phyloP scores from a whole-genome alignment of 2,113 vertebrate genomes.

The Hylia prasina region DNA sequence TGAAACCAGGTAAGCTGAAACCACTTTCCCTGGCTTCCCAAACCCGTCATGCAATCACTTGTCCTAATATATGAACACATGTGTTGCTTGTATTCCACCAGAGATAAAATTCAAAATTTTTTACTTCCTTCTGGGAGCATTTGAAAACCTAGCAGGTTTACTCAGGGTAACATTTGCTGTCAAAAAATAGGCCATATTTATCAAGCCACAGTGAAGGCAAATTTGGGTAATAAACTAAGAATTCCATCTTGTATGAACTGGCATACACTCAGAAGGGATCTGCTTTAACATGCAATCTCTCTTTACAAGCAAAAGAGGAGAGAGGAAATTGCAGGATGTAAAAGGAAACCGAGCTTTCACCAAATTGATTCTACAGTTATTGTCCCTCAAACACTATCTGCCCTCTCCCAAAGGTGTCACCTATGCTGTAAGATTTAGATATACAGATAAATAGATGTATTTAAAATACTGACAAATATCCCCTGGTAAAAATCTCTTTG shows the following conservation, averaged over 20 bases:
- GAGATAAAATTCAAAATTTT: background rate
- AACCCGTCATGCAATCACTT: background rate
- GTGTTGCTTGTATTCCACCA: background rate
- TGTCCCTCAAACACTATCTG: background rate
- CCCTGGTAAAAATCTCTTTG: background rate
- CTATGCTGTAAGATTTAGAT: background rate
- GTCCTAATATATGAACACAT: background rate
- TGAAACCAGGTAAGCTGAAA: background rate
- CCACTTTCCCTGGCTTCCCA: background rate
- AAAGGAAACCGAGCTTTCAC: background rate
- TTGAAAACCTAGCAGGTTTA: background rate
- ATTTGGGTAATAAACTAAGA: background rate
- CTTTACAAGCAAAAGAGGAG: background rate
- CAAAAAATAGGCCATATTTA: background rate
- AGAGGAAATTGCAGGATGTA: rapidly evolving
- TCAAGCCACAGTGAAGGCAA: background rate
- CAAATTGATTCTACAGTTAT: background rate
- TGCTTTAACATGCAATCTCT: background rate
- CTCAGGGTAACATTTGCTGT: background rate
- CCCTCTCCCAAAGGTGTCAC: background rate
- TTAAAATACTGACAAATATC: background rate
- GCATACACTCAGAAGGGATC: background rate
- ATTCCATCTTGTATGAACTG: background rate
- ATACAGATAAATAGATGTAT: background rate
- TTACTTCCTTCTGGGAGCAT: background rate